Base-by-base conservation (phyloP, 2,113 vertebrate species). In the Pseudorhombus dupliciocellatus region DNA sequence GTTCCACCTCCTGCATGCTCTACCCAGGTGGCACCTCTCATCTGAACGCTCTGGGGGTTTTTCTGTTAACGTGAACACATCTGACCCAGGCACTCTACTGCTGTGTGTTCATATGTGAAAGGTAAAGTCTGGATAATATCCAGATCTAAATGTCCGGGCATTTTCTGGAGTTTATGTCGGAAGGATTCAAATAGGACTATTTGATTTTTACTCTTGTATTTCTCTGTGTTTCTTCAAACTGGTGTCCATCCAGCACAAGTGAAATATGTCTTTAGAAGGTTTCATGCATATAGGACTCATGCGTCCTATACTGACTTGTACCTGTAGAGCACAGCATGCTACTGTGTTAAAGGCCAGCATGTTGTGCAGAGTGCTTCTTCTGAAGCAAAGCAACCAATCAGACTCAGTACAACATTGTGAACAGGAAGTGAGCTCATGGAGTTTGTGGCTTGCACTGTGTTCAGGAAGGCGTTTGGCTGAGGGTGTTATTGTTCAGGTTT, bases 351-450 rank as follows among this genome's bases (percentile, higher is more conserved):
- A 68, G 31, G 20, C 72, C 22, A 55, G 18, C 66, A 22, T 70
- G 46, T 65, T 21, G 5, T 71, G 59, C 54, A 72, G 26, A 25
- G 21, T 42, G 46, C 46, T 40, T 70, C 44, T 66, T 20, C 15
- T 31, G 66, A 66, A 54, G 44, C 14, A 11, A 37, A 25, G 25
- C 24, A 1, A 30, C 75, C 79, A 82, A 80, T 84, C 58, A 26
- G 53, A 70, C 30, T 50, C 15, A 11, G 51, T 44, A 28, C 46
- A 65, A 71, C 26, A 31, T 42, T 28, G 24, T 70, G 68, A 81
- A 84, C 67, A 91, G 92, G 92, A 93, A 90, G 90, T 90, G 74
- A 87, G 60, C 67, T 91, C 87, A 86, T 66, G 40, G 77, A 42
- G 63, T 68, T 86, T 73, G 77, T 66, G 72, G 83, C 53, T 68